Evolutionary conservation across 2,888 invertebrate species (phyloP).

Genomic region (Vanessa cardui): DNA sequence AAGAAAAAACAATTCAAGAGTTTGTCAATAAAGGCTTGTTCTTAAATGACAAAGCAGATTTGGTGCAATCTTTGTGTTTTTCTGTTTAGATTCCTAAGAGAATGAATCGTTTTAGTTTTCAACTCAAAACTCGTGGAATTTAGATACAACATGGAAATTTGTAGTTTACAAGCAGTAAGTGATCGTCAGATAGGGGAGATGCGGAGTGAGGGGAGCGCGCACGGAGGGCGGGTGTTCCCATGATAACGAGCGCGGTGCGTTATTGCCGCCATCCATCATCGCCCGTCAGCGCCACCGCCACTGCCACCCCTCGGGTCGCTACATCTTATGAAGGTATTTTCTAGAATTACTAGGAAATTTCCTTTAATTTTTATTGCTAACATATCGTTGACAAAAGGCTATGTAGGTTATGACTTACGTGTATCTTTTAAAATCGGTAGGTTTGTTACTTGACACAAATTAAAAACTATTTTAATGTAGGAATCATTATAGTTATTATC

Average conservation of each 20-base stretch:
- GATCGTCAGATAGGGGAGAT: slow-evolving; percentile 3
- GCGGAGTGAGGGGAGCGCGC: slow-evolving; percentile 8
- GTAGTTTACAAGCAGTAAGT: not conserved
- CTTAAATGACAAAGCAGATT: too few species aligned
- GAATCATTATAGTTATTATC: too few species aligned
- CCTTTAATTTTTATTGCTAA: not conserved
- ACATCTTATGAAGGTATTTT: slow-evolving; percentile 18
- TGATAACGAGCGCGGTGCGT: slow-evolving; percentile 57
- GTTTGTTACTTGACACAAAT: too few species aligned
- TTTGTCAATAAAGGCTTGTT: too few species aligned
- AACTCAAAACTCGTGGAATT: not conserved
- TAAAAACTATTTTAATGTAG: too few species aligned
- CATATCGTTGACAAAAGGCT: not conserved
- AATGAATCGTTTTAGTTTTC: too few species aligned
- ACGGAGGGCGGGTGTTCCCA: slow-evolving; percentile 17
- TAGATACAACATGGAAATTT: not conserved
- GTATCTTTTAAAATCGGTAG: too few species aligned
- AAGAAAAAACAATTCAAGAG: too few species aligned
- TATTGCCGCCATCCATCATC: slow-evolving; percentile 75
- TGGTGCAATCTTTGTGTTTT: too few species aligned
- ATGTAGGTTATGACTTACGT: too few species aligned
- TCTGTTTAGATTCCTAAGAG: too few species aligned
- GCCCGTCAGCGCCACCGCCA: slow-evolving; percentile 34
- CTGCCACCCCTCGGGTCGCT: slow-evolving; percentile 21
- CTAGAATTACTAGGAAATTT: slow-evolving; percentile 29